phyloP scores from a whole-genome alignment of 2,113 vertebrate genomes.

The Chlorodrepanis virens region DNA sequence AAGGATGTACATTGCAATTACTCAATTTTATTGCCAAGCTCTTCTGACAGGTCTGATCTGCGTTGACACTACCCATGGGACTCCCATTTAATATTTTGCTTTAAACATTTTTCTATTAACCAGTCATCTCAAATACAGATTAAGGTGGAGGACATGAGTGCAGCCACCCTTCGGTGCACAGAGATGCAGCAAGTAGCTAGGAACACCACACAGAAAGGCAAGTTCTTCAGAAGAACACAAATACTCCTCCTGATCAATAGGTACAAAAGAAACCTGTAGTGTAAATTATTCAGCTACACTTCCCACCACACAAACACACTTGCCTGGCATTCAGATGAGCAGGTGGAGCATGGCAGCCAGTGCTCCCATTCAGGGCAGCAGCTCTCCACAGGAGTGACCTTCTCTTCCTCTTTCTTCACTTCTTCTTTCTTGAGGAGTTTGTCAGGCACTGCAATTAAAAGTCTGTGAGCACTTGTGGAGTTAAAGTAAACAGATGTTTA shows the following conservation, averaged over 20 bases:
- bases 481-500: constrained; percentile 37
- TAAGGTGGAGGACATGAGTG: not conserved
- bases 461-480: not conserved
- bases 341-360: not conserved
- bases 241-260: not conserved
- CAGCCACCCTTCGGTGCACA: not conserved
- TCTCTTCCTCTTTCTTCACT: not conserved
- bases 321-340: not conserved
- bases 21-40: not conserved
- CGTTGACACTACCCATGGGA: fast-evolving
- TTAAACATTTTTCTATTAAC: not conserved
- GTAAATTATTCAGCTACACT: not conserved
- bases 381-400: not conserved
- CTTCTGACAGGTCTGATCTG: not conserved
- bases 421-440: not conserved
- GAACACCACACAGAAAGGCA: not conserved
- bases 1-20: not conserved
- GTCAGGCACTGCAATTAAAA: constrained; percentile 22
- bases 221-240: not conserved
- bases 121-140: not conserved
- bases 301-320: not conserved
- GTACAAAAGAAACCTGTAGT: not conserved
- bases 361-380: not conserved
- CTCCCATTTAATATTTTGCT: not conserved
- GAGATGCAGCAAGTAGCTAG: not conserved